Base-by-base conservation (phyloP, 2,888 invertebrate genomes). In the Euzetes globulus region DNA sequence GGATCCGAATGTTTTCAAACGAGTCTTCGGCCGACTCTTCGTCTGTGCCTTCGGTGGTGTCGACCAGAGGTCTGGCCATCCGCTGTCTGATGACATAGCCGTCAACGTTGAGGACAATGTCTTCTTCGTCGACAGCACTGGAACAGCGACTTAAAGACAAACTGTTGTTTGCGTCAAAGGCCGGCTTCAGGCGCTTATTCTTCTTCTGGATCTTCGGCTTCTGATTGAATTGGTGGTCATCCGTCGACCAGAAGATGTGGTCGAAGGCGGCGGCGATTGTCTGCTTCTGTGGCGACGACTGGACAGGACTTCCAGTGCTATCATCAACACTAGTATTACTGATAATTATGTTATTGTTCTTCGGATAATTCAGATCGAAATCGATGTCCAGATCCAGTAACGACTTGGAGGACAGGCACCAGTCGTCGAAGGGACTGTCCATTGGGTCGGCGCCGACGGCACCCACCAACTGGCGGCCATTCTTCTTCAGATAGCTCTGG, bases 381-480 rank as follows among this genome's bases (percentile, higher is more conserved):
- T 60, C 58, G 3, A 60, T 60, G 58, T 60, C 58, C 58, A 60
- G 17, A 60, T 60, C 58, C 27, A 60, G 29, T 17, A 15, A 60
- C 17, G 7, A 19, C 52, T 6, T n/a, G n/a, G n/a, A n/a, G n/a
- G n/a, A n/a, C n/a, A n/a, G n/a, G n/a, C n/a, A n/a, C n/a, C n/a
- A n/a, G n/a, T n/a, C n/a, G n/a, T n/a, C n/a, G n/a, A n/a, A n/a
- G n/a, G n/a, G n/a, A n/a, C n/a, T n/a, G n/a, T n/a, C n/a, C n/a
- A n/a, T n/a, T n/a, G n/a, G n/a, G n/a, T n/a, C n/a, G n/a, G n/a
- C n/a, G n/a, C n/a, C n/a, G n/a, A n/a, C n/a, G n/a, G n/a, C n/a
- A n/a, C n/a, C n/a, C 19, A 25, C 33, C 17, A 73, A 55, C 29
- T 37, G 6, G 71, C 29, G 50, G n/a, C 22, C 52, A 50, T 41